phyloP scores from a whole-genome alignment of 2,797 vertebrate genomes.

The Microctenopoma stevenorrisi region DNA sequence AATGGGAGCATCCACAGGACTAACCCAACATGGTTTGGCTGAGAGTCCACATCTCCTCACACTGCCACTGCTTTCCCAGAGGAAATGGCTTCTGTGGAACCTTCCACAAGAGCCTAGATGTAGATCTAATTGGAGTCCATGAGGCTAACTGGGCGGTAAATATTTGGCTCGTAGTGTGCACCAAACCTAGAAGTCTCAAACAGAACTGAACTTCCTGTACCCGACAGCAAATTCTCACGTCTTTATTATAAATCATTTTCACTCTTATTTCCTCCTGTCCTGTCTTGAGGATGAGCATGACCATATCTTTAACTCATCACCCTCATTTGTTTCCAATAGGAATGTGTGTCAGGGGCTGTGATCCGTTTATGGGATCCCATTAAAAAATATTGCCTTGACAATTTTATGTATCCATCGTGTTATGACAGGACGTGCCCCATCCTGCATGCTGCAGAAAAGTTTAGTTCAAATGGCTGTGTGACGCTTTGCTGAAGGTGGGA shows the following conservation, averaged over 20 bases:
- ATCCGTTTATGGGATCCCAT: conserved; percentile 12
- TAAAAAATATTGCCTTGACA: background rate
- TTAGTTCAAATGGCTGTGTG: background rate
- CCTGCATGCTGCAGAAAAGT: background rate
- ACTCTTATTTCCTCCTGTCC: background rate
- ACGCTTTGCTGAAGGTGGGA: background rate
- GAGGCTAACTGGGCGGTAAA: conserved; percentile 1
- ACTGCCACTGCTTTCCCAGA: conserved; percentile 5
- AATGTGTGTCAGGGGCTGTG: conserved; percentile 11
- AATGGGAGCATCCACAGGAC: background rate
- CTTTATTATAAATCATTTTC: background rate
- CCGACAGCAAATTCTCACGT: background rate
- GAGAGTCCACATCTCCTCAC: background rate
- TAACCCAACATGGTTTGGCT: conserved; percentile 5
- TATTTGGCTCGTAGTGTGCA: background rate
- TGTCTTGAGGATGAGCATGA: background rate
- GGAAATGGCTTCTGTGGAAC: background rate
- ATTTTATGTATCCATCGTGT: background rate
- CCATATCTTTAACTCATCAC: conserved; percentile 13
- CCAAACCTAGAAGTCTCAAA: background rate
- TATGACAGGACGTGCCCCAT: background rate
- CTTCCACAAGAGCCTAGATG: background rate
- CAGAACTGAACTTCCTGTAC: background rate
- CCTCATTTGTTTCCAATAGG: background rate
- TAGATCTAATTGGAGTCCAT: background rate